phyloP scores from a whole-genome alignment of 2,113 vertebrate genomes.

The Chroicocephalus ridibundus region DNA sequence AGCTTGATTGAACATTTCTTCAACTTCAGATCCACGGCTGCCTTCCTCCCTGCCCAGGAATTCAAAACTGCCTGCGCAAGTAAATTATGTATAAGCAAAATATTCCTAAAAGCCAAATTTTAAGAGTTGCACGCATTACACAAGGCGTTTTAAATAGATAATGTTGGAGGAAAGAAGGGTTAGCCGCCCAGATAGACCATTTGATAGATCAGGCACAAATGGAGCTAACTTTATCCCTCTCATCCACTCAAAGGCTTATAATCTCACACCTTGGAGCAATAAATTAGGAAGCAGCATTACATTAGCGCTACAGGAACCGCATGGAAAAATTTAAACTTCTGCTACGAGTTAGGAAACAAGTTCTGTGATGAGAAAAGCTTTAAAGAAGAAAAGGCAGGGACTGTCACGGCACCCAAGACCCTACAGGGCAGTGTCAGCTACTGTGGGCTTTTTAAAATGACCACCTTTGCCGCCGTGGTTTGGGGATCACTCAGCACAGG shows the following conservation, averaged over 20 bases:
- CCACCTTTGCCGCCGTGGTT: not conserved
- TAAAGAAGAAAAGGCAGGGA: not conserved
- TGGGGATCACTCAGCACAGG: not conserved
- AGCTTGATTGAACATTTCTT: not conserved
- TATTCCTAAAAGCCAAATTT: conserved; percentile 30
- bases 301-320: not conserved
- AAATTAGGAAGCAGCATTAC: conserved; percentile 30
- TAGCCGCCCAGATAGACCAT: not conserved
- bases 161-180: not conserved
- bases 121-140: not conserved
- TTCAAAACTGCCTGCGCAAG: not conserved
- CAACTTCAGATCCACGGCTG: not conserved
- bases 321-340: not conserved
- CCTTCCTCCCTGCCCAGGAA: conserved; percentile 12
- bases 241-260: conserved; percentile 51
- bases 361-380: not conserved
- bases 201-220: conserved; percentile 48
- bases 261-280: conserved; percentile 33
- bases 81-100: conserved; percentile 23
- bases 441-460: not conserved
- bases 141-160: not conserved
- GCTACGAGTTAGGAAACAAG: not conserved
- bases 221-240: conserved; percentile 49
- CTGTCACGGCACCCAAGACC: not conserved
- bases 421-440: not conserved